Evolutionary conservation across 2,888 invertebrate species (phyloP).

Genomic region (Mythimna lalbum): DNA sequence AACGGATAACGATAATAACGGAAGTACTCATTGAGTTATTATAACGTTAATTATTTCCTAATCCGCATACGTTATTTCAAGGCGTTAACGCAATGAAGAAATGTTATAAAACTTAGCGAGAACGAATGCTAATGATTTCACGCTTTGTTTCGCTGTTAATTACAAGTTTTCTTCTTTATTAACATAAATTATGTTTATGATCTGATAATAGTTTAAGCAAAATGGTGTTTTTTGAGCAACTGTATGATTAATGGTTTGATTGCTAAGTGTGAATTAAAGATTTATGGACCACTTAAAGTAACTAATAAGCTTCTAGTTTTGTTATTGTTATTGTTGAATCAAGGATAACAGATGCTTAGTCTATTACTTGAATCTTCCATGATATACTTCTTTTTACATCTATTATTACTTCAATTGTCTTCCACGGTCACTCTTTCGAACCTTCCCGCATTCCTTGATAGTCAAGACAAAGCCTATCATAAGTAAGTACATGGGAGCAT

Average conservation of each 20-base stretch:
- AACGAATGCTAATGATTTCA: slow-evolving; percentile 45
- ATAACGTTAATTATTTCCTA: slow-evolving; percentile 53
- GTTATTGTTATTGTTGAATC: not conserved
- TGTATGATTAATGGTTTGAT: not conserved
- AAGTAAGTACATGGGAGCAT: too few relatives aligned
- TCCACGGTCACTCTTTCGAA: too few relatives aligned
- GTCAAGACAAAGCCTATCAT: too few relatives aligned
- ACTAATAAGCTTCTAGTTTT: not conserved
- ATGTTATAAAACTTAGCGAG: slow-evolving; percentile 26
- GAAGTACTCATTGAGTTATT: slow-evolving; percentile 49
- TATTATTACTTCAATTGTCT: too few relatives aligned
- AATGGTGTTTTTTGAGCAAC: slow-evolving; percentile 4
- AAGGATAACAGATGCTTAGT: not conserved
- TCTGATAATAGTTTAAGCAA: slow-evolving; percentile 10
- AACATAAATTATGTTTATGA: slow-evolving; percentile 14
- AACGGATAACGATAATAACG: slow-evolving; percentile 54
- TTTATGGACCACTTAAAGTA: not conserved
- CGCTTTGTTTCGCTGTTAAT: slow-evolving; percentile 36
- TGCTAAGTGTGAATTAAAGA: not conserved
- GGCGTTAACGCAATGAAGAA: slow-evolving; percentile 43
- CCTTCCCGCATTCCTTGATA: too few relatives aligned
- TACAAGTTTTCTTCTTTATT: slow-evolving; percentile 26
- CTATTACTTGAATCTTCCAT: too few relatives aligned
- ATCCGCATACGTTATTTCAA: slow-evolving; percentile 50
- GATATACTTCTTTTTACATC: too few relatives aligned